Evolutionary conservation across 2,797 vertebrate species (phyloP), one percentile per base, ranked within the genome.

Genomic region (Taenioides sp.): DNA sequence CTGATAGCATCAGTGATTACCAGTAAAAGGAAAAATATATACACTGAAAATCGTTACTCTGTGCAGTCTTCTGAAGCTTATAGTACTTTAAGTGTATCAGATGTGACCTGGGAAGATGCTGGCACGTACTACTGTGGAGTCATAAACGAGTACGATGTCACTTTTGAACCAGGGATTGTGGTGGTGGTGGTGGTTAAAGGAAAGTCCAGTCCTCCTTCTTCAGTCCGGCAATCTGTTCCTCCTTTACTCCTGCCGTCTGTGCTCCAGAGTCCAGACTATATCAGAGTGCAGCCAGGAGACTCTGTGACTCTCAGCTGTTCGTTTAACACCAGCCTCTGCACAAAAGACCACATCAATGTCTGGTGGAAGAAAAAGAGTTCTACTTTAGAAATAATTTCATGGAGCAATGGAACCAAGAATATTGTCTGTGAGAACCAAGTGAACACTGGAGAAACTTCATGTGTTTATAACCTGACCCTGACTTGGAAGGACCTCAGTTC

Each of bases 291-390:
- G n/a, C 58, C 22, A n/a, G 79, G 80, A 76, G 77, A 68, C 31
- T 77, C 74, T 54, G 68, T 76, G 28, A 70, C 63, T 75, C 72
- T 87, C 63, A 69, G n/a, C 50, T 86, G 82, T 69, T 77, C 73
- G 10, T 62, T 88, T 27, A 14, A 72, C 14, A 75, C 54, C 34
- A 37, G 69, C 28, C 72, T 22, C 68, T 84, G 81, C 74, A 52
- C 22, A 23, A 64, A 58, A 82, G 66, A 80, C 20, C 65, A 78
- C 55, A 77, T 16, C 50, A 18, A 59, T 54, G 80, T 87, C 23
- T n/a, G 0, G 9, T 66, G 65, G 65, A 27, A 28, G 23, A 50
- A 31, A 52, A 54, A 16, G 2, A 28, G 7, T 79, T 71, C 69
- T 83, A 75, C 82, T 70, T 80, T 27, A n/a, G 3, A 25, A 12